Evolutionary conservation across 2,797 vertebrate genomes (phyloP).

Genomic region (Cyclopterus lumpus): DNA sequence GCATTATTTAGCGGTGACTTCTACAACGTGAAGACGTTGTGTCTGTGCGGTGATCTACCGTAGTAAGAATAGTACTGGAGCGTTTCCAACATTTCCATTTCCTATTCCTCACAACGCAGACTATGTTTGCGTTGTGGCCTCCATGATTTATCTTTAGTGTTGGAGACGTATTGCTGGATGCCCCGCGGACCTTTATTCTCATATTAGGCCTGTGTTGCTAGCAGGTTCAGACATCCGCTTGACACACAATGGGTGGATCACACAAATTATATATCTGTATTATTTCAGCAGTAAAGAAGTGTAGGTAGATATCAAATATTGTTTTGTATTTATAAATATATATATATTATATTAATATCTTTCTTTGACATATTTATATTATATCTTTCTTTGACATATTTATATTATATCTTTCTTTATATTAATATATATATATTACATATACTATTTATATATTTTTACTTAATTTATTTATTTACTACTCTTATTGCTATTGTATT

Average conservation of each 20-base stretch:
- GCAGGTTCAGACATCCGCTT: background rate
- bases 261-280: background rate
- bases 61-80: constrained; percentile 46
- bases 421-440: no score
- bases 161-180: background rate
- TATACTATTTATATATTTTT: no score
- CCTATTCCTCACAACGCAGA: background rate
- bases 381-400: no score
- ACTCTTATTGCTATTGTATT: no score
- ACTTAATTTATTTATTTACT: no score
- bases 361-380: no score
- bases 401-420: no score
- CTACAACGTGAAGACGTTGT: background rate
- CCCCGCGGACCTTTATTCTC: background rate
- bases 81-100: constrained; percentile 6
- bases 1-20: constrained; percentile 52
- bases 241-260: background rate
- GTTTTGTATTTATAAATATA: no score
- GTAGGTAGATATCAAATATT: no score
- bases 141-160: constrained; percentile 2
- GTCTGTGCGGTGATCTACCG: constrained; percentile 21
- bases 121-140: background rate
- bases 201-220: background rate
- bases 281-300: background rate
- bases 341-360: no score